phyloP scores from a whole-genome alignment of 2,797 vertebrate species.

The Glyptemys insculpta region DNA sequence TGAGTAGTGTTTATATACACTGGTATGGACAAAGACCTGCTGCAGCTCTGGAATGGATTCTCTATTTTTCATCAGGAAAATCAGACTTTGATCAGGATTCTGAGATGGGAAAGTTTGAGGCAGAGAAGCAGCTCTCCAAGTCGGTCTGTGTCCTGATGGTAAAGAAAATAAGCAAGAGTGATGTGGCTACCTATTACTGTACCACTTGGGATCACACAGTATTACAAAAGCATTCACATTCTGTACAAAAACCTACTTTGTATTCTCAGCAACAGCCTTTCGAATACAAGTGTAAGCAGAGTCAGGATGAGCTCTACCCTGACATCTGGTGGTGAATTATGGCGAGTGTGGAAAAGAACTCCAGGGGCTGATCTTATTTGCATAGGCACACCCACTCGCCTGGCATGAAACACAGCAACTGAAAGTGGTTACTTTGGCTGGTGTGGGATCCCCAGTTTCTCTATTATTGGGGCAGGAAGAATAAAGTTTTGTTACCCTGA shows the following conservation, averaged over 20 bases:
- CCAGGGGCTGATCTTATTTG: too few relatives aligned
- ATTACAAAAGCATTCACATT: background rate
- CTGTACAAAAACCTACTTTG: constrained; percentile 38
- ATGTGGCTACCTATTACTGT: constrained; percentile 60
- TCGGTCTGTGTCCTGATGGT: constrained; percentile 40
- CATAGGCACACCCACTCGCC: too few relatives aligned
- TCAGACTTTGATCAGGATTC: rapidly evolving
- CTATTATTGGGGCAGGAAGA: too few relatives aligned
- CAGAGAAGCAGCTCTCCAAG: background rate
- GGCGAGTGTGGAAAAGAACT: too few relatives aligned
- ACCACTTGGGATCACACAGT: constrained; percentile 17
- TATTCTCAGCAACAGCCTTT: background rate
- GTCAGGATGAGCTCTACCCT: too few relatives aligned
- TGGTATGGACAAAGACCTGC: constrained; percentile 29
- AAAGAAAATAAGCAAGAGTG: background rate
- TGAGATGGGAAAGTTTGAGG: background rate
- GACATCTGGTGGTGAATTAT: too few relatives aligned
- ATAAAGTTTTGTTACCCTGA: too few relatives aligned
- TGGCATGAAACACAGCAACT: too few relatives aligned
- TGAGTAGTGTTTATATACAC: background rate
- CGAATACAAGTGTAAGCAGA: background rate
- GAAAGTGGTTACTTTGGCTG: too few relatives aligned
- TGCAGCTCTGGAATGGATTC: background rate
- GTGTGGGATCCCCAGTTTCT: too few relatives aligned
- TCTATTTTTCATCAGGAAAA: background rate